Conservation (phyloP, 2,113 vertebrate genomes). For the Ursus arctos region DNA sequence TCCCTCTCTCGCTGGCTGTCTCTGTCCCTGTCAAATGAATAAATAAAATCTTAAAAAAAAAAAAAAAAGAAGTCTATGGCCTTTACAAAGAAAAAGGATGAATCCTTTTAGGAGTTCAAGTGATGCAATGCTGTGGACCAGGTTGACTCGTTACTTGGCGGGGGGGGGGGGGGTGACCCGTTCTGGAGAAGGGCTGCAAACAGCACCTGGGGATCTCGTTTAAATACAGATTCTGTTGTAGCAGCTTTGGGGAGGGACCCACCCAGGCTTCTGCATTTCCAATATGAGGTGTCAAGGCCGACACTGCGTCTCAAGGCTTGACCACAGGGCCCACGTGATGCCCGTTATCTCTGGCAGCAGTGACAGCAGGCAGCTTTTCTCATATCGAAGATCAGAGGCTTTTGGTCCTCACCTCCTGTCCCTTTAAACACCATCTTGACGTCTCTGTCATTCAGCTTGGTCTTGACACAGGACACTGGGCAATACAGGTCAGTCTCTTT, state of each 20-base stretch:
- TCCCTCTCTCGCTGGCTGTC: too few relatives aligned
- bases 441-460: too few relatives aligned
- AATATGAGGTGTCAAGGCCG: too few relatives aligned
- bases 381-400: rapidly evolving
- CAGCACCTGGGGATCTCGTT: not conserved
- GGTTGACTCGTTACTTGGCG: not conserved
- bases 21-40: too few relatives aligned
- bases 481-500: not conserved
- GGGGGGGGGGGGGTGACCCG: rapidly evolving
- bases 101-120: not conserved
- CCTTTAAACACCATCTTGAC: rapidly evolving
- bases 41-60: too few relatives aligned
- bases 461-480: not conserved
- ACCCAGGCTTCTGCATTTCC: not conserved
- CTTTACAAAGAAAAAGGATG: not conserved
- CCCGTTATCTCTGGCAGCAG: rapidly evolving
- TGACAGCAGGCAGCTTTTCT: not conserved
- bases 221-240: not conserved
- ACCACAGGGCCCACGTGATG: rapidly evolving
- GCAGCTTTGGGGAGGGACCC: too few relatives aligned
- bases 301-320: not conserved
- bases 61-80: not conserved
- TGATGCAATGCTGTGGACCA: rapidly evolving
- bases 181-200: not conserved
- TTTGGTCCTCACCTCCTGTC: not conserved